These are phyloP conservation scores for Carabus problematicus DNA, from an alignment of 2,888 invertebrate species.

Conservation along the genomic window DNA sequence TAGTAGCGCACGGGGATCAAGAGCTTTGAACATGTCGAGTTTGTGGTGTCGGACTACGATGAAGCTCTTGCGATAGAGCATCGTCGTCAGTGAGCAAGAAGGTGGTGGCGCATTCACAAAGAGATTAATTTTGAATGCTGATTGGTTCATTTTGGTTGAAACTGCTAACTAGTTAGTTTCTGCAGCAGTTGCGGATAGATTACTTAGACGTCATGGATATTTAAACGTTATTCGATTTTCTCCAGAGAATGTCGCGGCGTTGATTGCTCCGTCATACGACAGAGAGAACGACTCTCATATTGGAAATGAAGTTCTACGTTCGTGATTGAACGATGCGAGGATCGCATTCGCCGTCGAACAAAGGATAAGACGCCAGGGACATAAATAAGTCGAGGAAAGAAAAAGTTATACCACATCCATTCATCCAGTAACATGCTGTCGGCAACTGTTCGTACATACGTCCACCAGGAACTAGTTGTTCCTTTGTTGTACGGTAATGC, in stretches of 20 bases:
- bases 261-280: background rate
- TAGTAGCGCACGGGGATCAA: too few species aligned
- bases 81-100: background rate
- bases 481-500: too few species aligned
- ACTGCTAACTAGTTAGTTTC: conserved; percentile 17
- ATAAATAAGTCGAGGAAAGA: too few species aligned
- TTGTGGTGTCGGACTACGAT: too few species aligned
- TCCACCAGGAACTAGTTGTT: too few species aligned
- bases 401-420: too few species aligned
- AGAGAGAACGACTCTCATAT: conserved; percentile 10
- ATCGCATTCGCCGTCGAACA: conserved; percentile 10
- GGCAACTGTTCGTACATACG: too few species aligned
- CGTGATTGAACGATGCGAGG: conserved; percentile 6
- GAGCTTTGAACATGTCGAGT: too few species aligned
- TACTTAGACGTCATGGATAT: conserved; percentile 13
- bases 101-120: conserved; percentile 4
- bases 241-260: background rate
- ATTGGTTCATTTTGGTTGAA: conserved; percentile 16
- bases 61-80: too few species aligned
- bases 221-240: conserved; percentile 16
- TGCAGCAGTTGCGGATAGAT: conserved; percentile 7
- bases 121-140: conserved; percentile 16
- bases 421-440: too few species aligned
- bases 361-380: conserved; percentile 3
- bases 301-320: conserved; percentile 13